These are phyloP conservation scores for Drosophila ironensis DNA, from an alignment of 1,140 invertebrate genomes.

Conservation along the genomic window DNA sequence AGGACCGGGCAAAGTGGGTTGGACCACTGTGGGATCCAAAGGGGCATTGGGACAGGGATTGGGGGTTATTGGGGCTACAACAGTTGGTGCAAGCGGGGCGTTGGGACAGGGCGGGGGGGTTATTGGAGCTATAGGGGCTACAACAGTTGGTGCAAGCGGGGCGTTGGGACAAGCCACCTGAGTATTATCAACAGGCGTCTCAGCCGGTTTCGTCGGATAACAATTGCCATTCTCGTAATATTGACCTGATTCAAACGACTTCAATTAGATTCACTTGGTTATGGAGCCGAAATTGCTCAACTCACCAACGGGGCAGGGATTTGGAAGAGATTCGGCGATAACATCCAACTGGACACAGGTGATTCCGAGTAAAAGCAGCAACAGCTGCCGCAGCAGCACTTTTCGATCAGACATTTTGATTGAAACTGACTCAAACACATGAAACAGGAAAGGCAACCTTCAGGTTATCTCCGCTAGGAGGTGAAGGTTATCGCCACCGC, in stretches of 20 bases:
- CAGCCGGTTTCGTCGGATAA: not conserved
- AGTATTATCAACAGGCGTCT: not conserved
- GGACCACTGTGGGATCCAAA: not conserved
- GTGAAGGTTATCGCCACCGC: constrained; percentile 29
- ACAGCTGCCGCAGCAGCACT: constrained; percentile 19
- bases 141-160: not conserved
- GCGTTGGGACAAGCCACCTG: not conserved
- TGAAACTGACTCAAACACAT: constrained; percentile 34
- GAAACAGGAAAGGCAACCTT: constrained; percentile 7
- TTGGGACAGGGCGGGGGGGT: not conserved
- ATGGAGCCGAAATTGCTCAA: not conserved
- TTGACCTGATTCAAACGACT: not conserved
- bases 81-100: not conserved
- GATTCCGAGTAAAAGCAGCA: constrained; percentile 13
- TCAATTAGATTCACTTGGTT: not conserved
- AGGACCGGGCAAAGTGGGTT: not conserved
- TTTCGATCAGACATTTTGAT: constrained; percentile 52
- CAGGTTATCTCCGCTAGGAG: not conserved
- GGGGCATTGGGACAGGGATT: not conserved
- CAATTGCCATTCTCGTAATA: not conserved
- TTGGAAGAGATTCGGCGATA: constrained; percentile 9
- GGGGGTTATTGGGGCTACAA: not conserved
- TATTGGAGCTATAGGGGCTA: not conserved
- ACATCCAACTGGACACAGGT: constrained; percentile 2
- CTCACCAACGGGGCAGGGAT: constrained; percentile 25